Conservation (phyloP, 2,888 invertebrate genomes). For the Amaurobius ferox region DNA sequence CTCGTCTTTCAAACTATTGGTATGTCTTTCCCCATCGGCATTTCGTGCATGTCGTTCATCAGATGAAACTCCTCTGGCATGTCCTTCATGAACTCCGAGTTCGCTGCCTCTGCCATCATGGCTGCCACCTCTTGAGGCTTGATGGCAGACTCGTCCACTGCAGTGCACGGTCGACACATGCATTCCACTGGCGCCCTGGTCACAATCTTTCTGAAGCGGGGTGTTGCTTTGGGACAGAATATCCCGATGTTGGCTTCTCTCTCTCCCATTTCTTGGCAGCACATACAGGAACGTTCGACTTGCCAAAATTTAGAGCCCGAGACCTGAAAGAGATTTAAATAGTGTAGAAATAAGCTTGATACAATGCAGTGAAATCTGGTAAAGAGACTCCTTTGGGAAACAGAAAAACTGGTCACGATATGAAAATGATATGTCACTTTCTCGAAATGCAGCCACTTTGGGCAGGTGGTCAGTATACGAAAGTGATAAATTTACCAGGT, state of each 20-base stretch:
- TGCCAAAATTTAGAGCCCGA: constrained; percentile 97
- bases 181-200: constrained; percentile 95
- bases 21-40: constrained; percentile 32
- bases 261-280: constrained; percentile 95
- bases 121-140: constrained; percentile 88
- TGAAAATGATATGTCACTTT: no score
- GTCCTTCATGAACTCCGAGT: constrained; percentile 15
- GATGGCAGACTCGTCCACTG: constrained; percentile 90
- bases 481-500: no score
- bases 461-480: no score
- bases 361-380: no score
- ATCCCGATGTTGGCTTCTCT: constrained; percentile 91
- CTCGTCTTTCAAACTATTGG: constrained; percentile 29
- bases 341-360: no score
- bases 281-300: constrained; percentile 96
- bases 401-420: no score
- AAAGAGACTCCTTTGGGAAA: no score
- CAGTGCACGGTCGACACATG: constrained; percentile 95
- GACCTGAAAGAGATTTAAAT: constrained; percentile 83
- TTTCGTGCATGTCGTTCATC: constrained; percentile 34
- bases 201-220: constrained; percentile 85
- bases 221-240: constrained; percentile 92
- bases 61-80: constrained; percentile 45
- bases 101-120: constrained; percentile 1
- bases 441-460: no score